Percentiles rank a stretch among this genome's conserved stretches.
Evolutionary conservation across 2,888 invertebrate species (phyloP).

Genomic region (Steinernema scapterisci): DNA sequence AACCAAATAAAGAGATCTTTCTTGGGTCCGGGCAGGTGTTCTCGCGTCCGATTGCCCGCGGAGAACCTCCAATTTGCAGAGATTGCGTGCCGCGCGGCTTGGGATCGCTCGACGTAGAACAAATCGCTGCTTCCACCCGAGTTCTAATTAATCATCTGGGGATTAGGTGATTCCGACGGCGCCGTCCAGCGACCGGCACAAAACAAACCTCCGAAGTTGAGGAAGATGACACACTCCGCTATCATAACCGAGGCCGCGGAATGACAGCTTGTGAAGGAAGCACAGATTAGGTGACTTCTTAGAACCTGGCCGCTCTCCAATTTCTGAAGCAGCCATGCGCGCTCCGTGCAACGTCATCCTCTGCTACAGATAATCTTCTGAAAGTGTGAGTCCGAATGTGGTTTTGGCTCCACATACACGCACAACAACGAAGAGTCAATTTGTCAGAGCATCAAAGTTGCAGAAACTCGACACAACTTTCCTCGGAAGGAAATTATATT

Average conservation of each 20-base stretch:
- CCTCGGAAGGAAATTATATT: too few relatives aligned
- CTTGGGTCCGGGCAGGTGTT: constrained; percentile 8
- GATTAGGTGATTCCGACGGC: constrained; percentile 18
- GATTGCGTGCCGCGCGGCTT: constrained; percentile 21
- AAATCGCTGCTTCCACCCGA: constrained; percentile 25
- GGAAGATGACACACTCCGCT: neutral
- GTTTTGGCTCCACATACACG: too few relatives aligned
- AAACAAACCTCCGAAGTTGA: neutral
- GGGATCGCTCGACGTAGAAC: neutral
- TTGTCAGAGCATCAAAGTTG: too few relatives aligned
- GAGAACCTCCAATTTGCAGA: constrained; percentile 21
- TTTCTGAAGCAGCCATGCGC: too few relatives aligned
- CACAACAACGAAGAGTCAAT: too few relatives aligned
- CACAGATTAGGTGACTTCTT: too few relatives aligned
- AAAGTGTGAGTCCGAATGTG: too few relatives aligned
- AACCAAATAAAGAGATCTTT: constrained; percentile 23
- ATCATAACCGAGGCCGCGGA: neutral
- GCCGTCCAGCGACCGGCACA: constrained; percentile 3
- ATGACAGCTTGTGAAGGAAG: too few relatives aligned
- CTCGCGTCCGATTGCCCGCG: neutral
- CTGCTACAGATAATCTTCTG: too few relatives aligned
- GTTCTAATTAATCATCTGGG: constrained; percentile 7
- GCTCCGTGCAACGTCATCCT: too few relatives aligned
- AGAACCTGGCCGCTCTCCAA: too few relatives aligned
- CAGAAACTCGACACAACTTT: too few relatives aligned